Conservation (phyloP, 2,888 invertebrate genomes). For the Scrobipalpa atriplicella region DNA sequence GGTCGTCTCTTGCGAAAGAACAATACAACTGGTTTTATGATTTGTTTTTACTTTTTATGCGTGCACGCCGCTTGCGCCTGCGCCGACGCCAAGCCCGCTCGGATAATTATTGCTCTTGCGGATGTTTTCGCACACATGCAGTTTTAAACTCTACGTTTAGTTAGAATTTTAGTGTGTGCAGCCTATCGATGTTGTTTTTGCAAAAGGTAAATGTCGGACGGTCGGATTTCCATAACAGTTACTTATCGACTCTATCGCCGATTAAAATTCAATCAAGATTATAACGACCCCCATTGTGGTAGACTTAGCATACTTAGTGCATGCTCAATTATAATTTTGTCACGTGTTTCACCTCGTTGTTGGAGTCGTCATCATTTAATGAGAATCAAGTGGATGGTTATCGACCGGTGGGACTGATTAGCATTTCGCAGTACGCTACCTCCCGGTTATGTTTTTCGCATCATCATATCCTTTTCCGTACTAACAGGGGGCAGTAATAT, state of each 20-base stretch:
- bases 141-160: background rate
- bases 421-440: constrained; percentile 57
- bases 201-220: constrained; percentile 3
- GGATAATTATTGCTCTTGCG: constrained; percentile 52
- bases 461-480: constrained; percentile 63
- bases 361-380: constrained; percentile 10
- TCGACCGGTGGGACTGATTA: constrained; percentile 35
- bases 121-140: constrained; percentile 52
- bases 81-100: background rate
- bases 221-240: constrained; percentile 20
- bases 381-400: constrained; percentile 24
- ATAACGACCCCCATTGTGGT: constrained; percentile 14
- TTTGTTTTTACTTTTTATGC: constrained; percentile 71
- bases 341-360: constrained; percentile 29
- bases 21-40: constrained; percentile 77
- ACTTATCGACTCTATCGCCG: constrained; percentile 2
- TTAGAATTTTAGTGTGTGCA: background rate
- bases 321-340: constrained; percentile 25
- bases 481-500: constrained; percentile 66
- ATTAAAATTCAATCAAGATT: constrained; percentile 23
- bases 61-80: constrained; percentile 43
- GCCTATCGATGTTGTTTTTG: background rate
- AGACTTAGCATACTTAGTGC: background rate
- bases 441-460: constrained; percentile 53
- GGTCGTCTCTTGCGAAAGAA: constrained; percentile 69